Evolutionary conservation across 23 tunicate genomes (phyloP).

Genomic region (Halocynthia aurantium): DNA sequence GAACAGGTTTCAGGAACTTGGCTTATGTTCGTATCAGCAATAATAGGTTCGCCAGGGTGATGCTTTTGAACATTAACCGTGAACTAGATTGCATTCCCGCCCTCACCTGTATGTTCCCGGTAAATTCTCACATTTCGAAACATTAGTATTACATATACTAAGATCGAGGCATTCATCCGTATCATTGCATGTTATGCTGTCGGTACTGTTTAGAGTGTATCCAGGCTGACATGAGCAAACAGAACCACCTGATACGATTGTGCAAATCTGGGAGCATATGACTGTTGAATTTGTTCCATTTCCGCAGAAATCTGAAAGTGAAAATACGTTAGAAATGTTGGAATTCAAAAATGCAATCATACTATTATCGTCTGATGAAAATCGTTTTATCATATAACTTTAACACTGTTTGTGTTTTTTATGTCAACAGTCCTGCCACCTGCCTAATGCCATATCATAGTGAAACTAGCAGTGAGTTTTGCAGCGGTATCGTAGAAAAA

Average conservation of each 20-base stretch:
- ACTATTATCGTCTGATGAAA: too few relatives aligned
- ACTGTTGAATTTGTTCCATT: background rate
- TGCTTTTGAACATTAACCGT: background rate
- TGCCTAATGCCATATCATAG: too few relatives aligned
- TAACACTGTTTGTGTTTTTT: too few relatives aligned
- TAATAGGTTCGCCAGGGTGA: too few relatives aligned
- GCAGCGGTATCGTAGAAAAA: too few relatives aligned
- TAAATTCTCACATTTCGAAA: constrained; percentile 20
- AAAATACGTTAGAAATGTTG: background rate
- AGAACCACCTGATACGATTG: background rate
- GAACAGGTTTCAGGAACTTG: background rate
- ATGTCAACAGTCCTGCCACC: too few relatives aligned
- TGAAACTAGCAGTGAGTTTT: too few relatives aligned
- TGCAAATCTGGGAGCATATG: background rate
- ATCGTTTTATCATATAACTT: too few relatives aligned
- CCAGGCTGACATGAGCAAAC: constrained; percentile 15
- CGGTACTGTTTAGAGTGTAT: background rate
- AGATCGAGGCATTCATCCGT: constrained; percentile 34
- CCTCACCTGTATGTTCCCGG: constrained; percentile 50
- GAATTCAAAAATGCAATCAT: too few relatives aligned
- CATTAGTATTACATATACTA: constrained; percentile 20
- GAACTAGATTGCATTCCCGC: background rate
- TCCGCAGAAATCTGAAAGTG: background rate
- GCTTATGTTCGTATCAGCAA: background rate
- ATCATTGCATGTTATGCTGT: constrained; percentile 32